phyloP scores from a whole-genome alignment of 1,140 invertebrate genomes.

The Galendromus occidentalis region DNA sequence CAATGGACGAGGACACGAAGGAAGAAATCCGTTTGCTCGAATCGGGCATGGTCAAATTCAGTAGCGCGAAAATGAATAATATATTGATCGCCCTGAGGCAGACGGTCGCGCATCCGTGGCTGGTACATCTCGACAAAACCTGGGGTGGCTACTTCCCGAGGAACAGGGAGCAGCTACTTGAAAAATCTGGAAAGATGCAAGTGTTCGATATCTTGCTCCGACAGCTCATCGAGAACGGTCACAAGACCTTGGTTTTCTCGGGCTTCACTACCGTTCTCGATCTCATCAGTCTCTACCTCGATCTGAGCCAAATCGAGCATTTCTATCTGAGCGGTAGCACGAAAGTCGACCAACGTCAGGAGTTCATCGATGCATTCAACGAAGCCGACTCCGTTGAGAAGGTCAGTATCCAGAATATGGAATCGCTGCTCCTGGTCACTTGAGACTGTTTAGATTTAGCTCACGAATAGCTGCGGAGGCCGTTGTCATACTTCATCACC shows the following conservation, averaged over 20 bases:
- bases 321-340: not conserved
- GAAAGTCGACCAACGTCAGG: conserved; percentile 58
- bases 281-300: not conserved
- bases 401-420: not conserved
- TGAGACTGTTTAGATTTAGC: too few species aligned
- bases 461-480: too few species aligned
- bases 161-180: conserved; percentile 44
- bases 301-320: not conserved
- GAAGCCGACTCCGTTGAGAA: conserved; percentile 41
- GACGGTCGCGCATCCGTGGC: not conserved
- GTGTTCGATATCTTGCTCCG: conserved; percentile 88
- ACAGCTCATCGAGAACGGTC: conserved; percentile 71
- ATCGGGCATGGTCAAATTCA: too few species aligned
- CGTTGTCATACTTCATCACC: too few species aligned
- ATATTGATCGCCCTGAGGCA: not conserved
- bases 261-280: conserved; percentile 52
- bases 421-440: too few species aligned
- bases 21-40: too few species aligned
- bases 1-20: too few species aligned
- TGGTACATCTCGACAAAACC: not conserved
- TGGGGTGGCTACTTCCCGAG: not conserved
- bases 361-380: conserved; percentile 83
- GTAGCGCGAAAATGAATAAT: not conserved
- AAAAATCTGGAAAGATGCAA: conserved; percentile 91
- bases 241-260: conserved; percentile 87